These are phyloP conservation scores for Bombus confusus DNA, from an alignment of 1,140 invertebrate species.

Conservation along the genomic window DNA sequence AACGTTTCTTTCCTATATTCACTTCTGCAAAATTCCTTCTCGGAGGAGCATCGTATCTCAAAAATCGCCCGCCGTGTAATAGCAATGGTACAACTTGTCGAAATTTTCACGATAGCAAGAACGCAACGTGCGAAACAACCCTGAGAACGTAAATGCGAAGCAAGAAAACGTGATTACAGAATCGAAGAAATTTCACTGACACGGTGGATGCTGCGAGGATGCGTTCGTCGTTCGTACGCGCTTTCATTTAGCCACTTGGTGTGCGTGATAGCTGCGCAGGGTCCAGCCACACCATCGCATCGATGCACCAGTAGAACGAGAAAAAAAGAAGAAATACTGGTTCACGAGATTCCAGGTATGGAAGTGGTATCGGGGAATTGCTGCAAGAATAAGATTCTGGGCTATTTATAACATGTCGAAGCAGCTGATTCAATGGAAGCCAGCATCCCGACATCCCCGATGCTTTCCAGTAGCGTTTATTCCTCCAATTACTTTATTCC, in stretches of 20 bases:
- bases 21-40: neutral
- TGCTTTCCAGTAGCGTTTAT: slow-evolving; percentile 51
- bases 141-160: neutral
- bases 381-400: slow-evolving; percentile 62
- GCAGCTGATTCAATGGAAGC: slow-evolving; percentile 69
- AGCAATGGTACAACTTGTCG: neutral
- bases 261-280: slow-evolving; percentile 5
- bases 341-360: slow-evolving; percentile 64
- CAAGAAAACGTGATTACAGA: neutral
- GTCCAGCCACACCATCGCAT: neutral
- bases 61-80: neutral
- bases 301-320: slow-evolving; percentile 7
- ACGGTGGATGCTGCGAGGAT: neutral
- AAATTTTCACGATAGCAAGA: neutral
- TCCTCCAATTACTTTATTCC: slow-evolving; percentile 59
- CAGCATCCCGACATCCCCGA: slow-evolving; percentile 43
- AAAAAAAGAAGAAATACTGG: slow-evolving; percentile 58
- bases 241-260: slow-evolving; percentile 35
- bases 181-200: slow-evolving; percentile 10
- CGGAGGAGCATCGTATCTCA: too few species aligned
- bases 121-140: too few species aligned
- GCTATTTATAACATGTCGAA: slow-evolving; percentile 72
- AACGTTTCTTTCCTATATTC: too few species aligned
- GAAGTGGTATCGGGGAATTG: slow-evolving; percentile 64
- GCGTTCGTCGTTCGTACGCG: neutral